Conservation (phyloP, 2,888 invertebrate genomes). For the Eilema sororculum region DNA sequence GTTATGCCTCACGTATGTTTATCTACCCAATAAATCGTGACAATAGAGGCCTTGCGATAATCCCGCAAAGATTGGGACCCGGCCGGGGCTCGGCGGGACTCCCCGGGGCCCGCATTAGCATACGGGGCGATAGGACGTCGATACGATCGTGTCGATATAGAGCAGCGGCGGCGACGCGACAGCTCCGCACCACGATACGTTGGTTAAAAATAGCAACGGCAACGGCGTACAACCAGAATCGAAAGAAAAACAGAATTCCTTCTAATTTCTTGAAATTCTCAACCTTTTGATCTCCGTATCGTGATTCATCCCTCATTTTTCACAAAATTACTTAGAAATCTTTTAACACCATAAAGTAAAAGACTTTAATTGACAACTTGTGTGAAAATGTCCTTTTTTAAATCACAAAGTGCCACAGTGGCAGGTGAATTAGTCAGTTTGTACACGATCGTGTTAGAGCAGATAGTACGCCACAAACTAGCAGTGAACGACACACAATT, state of each 20-base stretch:
- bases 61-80: constrained; percentile 3
- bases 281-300: background rate
- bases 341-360: background rate
- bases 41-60: background rate
- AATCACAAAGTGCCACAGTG: background rate
- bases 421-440: background rate
- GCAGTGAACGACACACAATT: background rate
- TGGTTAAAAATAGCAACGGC: background rate
- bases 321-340: background rate
- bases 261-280: background rate
- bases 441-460: background rate
- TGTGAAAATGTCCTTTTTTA: too few species aligned
- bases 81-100: background rate
- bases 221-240: background rate
- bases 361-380: background rate
- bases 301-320: background rate
- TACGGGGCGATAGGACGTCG: constrained; percentile 34
- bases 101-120: constrained; percentile 36
- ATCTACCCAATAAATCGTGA: constrained; percentile 1
- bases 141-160: constrained; percentile 21
- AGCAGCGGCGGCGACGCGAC: background rate
- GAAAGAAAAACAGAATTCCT: background rate
- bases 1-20: background rate
- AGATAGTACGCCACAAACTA: background rate
- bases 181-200: background rate